Evolutionary conservation across 2,113 vertebrate genomes (phyloP), one percentile per base, ranked within the genome.

Genomic region (Lampris megalopsis): DNA sequence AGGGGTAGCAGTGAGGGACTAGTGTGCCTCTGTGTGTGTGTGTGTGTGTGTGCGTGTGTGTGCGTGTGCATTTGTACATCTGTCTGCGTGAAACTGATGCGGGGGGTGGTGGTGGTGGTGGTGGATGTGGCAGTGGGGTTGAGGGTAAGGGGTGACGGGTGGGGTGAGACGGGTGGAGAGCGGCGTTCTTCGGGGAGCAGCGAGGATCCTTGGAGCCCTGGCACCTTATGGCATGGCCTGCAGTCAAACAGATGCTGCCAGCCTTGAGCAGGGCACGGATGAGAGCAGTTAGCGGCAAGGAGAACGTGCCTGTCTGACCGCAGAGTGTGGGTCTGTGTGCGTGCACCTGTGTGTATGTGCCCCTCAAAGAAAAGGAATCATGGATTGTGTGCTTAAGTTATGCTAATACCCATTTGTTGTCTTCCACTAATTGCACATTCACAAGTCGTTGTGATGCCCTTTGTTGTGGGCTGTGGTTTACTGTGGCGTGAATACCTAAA

Each of bases 131-230:
- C 24, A 24, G 24, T 24, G 24, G 24, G 24, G 24, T 72, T 79
- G 77, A 82, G 72, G 42, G 62, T 47, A 73, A 93, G 87, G 88
- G 92, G 93, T 94, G 94, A 94, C 90, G 95, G 94, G 94, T 95
- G 93, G 93, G 94, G 95, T 94, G 93, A 91, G 94, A 87, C 90
- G 94, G 94, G 94, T 94, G 93, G 89, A 92, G 94, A 63, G 65
- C 91, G 45, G 59, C 68, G 79, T 86, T 92, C 93, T 94, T 91
- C 79, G 83, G 92, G 92, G 92, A 91, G 75, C 38, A 75, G 37
- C 13, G 73, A 86, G 90, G 90, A 83, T 93, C 90, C 90, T 91
- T 81, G 82, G 90, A 92, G 91, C 84, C 88, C 89, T 81, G 80
- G 82, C 86, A 90, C 91, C 93, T 94, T 91, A 91, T 93, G 91